These are phyloP conservation scores for Bugula neritina DNA, from an alignment of 2,888 invertebrate species.

Conservation along the genomic window DNA sequence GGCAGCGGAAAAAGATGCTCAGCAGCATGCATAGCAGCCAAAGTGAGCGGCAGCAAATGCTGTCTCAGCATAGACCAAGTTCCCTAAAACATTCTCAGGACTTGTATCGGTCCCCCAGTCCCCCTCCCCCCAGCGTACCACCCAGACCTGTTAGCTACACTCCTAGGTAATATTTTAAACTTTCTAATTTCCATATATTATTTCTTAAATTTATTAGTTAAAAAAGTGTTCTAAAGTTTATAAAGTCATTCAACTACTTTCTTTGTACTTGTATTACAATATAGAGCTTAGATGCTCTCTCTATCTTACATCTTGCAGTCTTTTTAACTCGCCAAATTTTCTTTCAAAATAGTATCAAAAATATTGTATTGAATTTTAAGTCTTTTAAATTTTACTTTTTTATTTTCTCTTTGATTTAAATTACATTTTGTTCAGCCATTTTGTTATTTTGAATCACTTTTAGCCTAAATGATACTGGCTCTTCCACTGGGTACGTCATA, in stretches of 20 bases:
- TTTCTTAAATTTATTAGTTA: too few relatives aligned
- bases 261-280: too few relatives aligned
- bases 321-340: too few relatives aligned
- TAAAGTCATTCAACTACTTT: too few relatives aligned
- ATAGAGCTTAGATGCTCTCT: too few relatives aligned
- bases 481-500: constrained; percentile 1
- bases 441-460: neutral
- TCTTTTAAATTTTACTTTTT: too few relatives aligned
- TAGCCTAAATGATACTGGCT: constrained; percentile 14
- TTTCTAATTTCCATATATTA: too few relatives aligned
- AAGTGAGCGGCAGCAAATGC: neutral
- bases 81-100: neutral
- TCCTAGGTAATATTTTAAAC: neutral
- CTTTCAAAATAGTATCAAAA: too few relatives aligned
- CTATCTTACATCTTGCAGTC: too few relatives aligned
- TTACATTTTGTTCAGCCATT: too few relatives aligned
- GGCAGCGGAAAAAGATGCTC: neutral
- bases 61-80: neutral
- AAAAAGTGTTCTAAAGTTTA: neutral
- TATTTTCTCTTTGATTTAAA: too few relatives aligned
- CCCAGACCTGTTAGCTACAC: constrained; percentile 19
- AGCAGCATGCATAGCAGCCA: neutral
- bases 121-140: constrained; percentile 18
- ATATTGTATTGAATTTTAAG: too few relatives aligned
- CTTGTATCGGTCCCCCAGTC: neutral